Conservation (phyloP, 2,113 vertebrate genomes). For the Serilophus lunatus region DNA sequence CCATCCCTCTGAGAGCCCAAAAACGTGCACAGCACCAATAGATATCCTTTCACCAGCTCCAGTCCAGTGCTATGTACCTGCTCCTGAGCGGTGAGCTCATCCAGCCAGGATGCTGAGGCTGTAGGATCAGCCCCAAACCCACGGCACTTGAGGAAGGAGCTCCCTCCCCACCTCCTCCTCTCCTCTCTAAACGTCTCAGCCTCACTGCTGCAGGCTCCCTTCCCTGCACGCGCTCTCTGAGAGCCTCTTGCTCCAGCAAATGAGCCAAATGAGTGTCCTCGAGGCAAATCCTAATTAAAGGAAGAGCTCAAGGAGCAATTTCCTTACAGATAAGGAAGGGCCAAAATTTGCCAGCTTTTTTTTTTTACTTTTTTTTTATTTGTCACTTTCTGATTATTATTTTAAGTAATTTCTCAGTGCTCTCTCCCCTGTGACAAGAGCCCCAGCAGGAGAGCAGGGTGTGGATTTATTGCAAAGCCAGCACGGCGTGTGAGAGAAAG, state of each 20-base stretch:
- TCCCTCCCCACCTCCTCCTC: not conserved
- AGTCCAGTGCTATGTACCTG: too few species aligned
- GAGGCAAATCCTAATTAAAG: not conserved
- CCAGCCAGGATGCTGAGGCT: not conserved
- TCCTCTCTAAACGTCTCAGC: not conserved
- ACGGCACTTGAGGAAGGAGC: fast-evolving
- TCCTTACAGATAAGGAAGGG: not conserved
- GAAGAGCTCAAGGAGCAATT: conserved; percentile 27
- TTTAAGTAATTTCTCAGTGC: not conserved
- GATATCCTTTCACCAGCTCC: not conserved
- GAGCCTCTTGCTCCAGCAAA: not conserved
- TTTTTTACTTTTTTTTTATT: not conserved
- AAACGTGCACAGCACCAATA: fast-evolving
- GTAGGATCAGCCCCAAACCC: not conserved
- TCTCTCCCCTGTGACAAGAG: not conserved
- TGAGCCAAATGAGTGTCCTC: not conserved
- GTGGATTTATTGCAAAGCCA: not conserved
- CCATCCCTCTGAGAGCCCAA: fast-evolving
- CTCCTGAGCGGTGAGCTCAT: not conserved
- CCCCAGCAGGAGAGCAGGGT: not conserved
- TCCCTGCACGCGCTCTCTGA: not conserved
- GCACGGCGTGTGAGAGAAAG: not conserved
- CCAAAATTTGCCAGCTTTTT: not conserved
- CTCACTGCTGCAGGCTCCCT: not conserved
- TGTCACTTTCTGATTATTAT: not conserved